Evolutionary conservation across 2,797 vertebrate genomes (phyloP).

Genomic region (Falco concolor): DNA sequence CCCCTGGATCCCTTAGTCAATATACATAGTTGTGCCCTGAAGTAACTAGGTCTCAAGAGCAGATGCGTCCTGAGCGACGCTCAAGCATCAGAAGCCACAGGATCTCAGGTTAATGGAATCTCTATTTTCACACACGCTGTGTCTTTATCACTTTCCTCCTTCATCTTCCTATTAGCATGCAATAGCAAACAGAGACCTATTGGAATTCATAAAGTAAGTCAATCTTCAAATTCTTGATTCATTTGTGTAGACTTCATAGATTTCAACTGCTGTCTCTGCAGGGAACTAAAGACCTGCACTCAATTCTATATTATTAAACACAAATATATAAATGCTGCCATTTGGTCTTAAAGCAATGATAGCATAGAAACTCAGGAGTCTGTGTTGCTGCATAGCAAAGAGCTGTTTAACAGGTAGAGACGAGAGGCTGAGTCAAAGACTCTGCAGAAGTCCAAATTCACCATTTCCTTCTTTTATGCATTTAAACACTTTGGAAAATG

Average conservation of each 20-base stretch:
- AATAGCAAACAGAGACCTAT: neutral
- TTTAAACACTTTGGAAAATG: neutral
- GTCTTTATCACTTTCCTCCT: neutral
- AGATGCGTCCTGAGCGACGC: neutral
- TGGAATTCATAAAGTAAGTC: constrained; percentile 20
- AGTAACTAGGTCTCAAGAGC: neutral
- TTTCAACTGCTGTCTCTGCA: constrained; percentile 31
- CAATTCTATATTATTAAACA: constrained; percentile 39
- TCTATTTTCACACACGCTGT: neutral
- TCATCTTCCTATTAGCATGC: constrained; percentile 53
- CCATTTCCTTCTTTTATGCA: neutral
- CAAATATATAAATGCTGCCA: constrained; percentile 29
- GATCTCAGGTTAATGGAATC: constrained; percentile 35
- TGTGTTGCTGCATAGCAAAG: neutral
- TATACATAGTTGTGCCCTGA: neutral
- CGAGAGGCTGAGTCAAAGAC: neutral
- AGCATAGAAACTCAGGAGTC: neutral
- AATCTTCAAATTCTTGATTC: constrained; percentile 36
- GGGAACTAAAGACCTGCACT: constrained; percentile 40
- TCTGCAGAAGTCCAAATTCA: neutral
- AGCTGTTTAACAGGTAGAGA: neutral
- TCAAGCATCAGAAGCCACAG: neutral
- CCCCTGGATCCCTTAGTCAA: neutral
- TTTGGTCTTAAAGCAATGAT: constrained; percentile 23
- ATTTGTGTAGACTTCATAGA: constrained; percentile 31